Evolutionary conservation across 2,797 vertebrate genomes (phyloP).

Genomic region (Characodon lateralis): DNA sequence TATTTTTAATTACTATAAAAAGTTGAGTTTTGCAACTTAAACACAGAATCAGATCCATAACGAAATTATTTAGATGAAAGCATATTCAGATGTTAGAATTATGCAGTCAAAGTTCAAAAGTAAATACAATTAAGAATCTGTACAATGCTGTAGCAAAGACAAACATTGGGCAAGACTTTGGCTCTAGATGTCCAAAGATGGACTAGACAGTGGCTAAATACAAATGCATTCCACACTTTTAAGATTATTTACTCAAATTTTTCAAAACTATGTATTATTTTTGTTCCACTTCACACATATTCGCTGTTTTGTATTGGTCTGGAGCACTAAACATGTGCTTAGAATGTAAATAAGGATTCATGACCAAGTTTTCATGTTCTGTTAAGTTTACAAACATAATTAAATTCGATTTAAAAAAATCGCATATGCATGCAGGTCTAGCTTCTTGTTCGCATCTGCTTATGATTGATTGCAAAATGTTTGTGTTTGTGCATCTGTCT

Average conservation of each 20-base stretch:
- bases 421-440: constrained; percentile 10
- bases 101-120: background rate
- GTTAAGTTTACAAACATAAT: background rate
- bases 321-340: background rate
- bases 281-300: background rate
- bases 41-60: background rate
- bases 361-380: background rate
- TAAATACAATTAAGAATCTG: background rate
- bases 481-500: constrained; percentile 7
- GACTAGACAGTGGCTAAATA: background rate
- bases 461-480: constrained; percentile 13
- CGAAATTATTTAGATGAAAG: background rate
- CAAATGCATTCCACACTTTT: background rate
- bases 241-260: background rate
- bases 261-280: background rate
- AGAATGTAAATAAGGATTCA: background rate
- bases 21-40: background rate
- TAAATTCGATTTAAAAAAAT: constrained; percentile 9
- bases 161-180: background rate
- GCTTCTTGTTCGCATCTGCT: constrained; percentile 26
- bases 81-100: background rate
- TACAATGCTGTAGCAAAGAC: background rate
- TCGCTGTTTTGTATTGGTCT: background rate
- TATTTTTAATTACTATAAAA: background rate
- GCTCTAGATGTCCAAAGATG: no score